Evolutionary conservation across 2,888 invertebrate genomes (phyloP).

Genomic region (Sthenelais limicola): DNA sequence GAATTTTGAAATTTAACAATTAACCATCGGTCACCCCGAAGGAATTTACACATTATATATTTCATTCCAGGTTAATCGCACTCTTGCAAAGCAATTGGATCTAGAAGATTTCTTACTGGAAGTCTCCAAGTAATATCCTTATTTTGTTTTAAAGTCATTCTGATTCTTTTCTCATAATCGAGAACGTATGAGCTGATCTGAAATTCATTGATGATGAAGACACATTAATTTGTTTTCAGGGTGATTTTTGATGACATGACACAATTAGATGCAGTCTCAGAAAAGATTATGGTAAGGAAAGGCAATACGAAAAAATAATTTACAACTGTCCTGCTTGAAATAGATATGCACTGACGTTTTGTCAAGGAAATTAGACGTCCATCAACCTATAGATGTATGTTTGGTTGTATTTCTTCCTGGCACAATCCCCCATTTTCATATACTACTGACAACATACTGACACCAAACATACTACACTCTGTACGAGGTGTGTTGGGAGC

Average conservation of each 20-base stretch:
- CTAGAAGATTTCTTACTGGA: conserved; percentile 45
- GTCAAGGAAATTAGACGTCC: too few species aligned
- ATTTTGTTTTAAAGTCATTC: too few species aligned
- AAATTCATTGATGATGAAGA: too few species aligned
- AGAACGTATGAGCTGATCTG: too few species aligned
- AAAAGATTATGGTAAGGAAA: conserved; percentile 57
- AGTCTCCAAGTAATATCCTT: conserved; percentile 46
- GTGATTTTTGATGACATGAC: conserved; percentile 60
- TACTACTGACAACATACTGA: too few species aligned
- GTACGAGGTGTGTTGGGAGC: too few species aligned
- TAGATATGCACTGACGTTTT: too few species aligned
- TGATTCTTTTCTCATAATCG: too few species aligned
- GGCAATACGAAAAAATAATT: not conserved
- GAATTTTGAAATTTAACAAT: not conserved
- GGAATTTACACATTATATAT: not conserved
- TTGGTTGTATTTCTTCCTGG: too few species aligned
- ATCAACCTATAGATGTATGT: not conserved
- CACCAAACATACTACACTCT: too few species aligned
- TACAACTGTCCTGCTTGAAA: not conserved
- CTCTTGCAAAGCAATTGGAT: conserved; percentile 39
- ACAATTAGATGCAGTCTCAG: conserved; percentile 55
- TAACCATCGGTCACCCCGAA: not conserved
- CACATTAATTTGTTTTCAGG: conserved; percentile 44
- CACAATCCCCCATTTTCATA: too few species aligned
- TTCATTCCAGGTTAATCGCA: conserved; percentile 24